phyloP scores from a whole-genome alignment of 2,113 vertebrate species.

The Caloenas nicobarica region DNA sequence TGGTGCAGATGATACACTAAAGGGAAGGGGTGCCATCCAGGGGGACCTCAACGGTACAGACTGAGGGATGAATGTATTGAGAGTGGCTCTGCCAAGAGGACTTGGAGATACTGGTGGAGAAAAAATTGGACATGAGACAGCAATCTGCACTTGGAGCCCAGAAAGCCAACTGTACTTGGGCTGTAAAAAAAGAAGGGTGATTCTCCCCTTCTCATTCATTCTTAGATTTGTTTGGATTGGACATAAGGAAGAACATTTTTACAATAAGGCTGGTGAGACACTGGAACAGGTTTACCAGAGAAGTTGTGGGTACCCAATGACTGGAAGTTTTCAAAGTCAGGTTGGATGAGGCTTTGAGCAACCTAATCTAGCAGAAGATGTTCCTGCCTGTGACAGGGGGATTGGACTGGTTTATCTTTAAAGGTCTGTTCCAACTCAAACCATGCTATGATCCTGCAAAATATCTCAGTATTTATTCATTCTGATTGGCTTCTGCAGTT shows the following conservation, averaged over 20 bases:
- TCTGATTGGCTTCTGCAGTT: neutral
- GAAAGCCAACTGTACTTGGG: neutral
- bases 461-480: neutral
- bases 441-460: neutral
- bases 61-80: neutral
- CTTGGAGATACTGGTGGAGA: neutral
- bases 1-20: too few relatives aligned
- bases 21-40: too few relatives aligned
- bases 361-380: accelerated
- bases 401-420: neutral
- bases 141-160: neutral
- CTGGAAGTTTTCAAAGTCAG: neutral
- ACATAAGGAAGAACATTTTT: neutral
- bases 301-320: neutral
- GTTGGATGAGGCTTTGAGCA: neutral
- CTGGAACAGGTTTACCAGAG: neutral
- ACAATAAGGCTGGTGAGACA: too few relatives aligned
- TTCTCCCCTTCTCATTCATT: neutral
- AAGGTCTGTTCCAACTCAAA: neutral
- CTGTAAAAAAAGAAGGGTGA: neutral
- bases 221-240: neutral
- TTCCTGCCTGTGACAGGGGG: neutral
- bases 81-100: neutral
- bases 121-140: neutral
- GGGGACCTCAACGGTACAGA: neutral